Evolutionary conservation across 2,113 vertebrate genomes (phyloP).

Genomic region (Cervus canadensis): DNA sequence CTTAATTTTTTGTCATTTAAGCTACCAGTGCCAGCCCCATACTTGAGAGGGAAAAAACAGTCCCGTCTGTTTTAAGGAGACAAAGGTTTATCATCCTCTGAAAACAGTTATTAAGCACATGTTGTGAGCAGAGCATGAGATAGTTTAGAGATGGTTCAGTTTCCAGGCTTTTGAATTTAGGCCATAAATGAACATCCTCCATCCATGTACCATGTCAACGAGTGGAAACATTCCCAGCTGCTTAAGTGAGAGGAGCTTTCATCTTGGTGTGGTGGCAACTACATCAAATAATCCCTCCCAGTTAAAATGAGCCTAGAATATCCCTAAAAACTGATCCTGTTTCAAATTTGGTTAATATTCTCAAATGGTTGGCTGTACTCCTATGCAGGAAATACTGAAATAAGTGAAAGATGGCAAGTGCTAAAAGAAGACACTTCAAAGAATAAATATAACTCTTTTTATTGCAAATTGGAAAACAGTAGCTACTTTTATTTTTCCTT

Average conservation of each 20-base stretch:
- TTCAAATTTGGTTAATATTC: constrained; percentile 51
- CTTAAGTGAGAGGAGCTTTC: constrained; percentile 27
- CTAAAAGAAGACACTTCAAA: constrained; percentile 65
- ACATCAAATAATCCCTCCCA: constrained; percentile 4
- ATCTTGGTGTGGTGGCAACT: constrained; percentile 33
- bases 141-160: not conserved
- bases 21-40: not conserved
- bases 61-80: constrained; percentile 15
- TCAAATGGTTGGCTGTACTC: constrained; percentile 35
- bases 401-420: constrained; percentile 54
- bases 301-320: constrained; percentile 13
- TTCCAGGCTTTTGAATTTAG: constrained; percentile 31
- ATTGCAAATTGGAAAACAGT: constrained; percentile 62
- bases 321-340: constrained; percentile 28
- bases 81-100: constrained; percentile 24
- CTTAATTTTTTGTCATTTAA: constrained; percentile 24
- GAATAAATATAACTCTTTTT: constrained; percentile 66
- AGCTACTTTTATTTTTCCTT: constrained; percentile 63
- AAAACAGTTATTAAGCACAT: constrained; percentile 56
- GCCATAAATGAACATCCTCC: not conserved
- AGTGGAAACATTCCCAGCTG: constrained; percentile 20
- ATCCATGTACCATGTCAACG: not conserved
- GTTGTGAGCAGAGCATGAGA: not conserved
- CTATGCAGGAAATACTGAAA: constrained; percentile 53
- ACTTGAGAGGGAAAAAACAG: not conserved